phyloP scores from a whole-genome alignment of 2,113 vertebrate species.

The Leptocoma aspasia region DNA sequence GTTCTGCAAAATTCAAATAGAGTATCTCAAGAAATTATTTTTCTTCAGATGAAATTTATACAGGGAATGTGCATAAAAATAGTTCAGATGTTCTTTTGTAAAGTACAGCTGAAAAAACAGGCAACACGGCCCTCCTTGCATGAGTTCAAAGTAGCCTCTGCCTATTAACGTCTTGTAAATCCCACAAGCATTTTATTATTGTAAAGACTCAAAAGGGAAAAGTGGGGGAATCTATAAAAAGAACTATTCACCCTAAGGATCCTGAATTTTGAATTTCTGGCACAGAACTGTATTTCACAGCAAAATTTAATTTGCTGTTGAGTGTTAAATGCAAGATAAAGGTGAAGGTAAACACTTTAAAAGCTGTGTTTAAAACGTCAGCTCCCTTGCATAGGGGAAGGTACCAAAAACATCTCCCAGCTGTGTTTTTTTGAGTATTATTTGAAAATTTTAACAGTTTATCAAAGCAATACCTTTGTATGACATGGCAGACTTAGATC shows the following conservation, averaged over 20 bases:
- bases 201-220: slow-evolving; percentile 9
- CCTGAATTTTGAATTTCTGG: not conserved
- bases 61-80: not conserved
- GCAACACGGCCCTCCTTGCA: not conserved
- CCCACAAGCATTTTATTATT: slow-evolving; percentile 38
- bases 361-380: slow-evolving; percentile 5
- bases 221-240: slow-evolving; percentile 15
- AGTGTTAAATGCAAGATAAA: slow-evolving; percentile 59
- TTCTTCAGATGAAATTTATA: slow-evolving; percentile 36
- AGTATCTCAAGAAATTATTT: not conserved
- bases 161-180: slow-evolving; percentile 37
- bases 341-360: slow-evolving; percentile 42
- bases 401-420: slow-evolving; percentile 34
- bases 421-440: slow-evolving; percentile 23
- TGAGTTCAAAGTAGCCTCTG: not conserved
- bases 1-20: slow-evolving; percentile 1
- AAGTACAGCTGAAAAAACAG: slow-evolving; percentile 37
- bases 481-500: not conserved
- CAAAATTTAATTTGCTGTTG: slow-evolving; percentile 25
- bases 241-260: not conserved
- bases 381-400: slow-evolving; percentile 8
- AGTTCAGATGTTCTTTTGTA: not conserved
- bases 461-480: slow-evolving; percentile 13
- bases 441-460: slow-evolving; percentile 22
- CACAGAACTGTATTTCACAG: not conserved